Percentiles rank a stretch among this genome's conserved stretches.
Evolutionary conservation across 2,797 vertebrate genomes (phyloP).

Genomic region (Sarcoramphus papa): DNA sequence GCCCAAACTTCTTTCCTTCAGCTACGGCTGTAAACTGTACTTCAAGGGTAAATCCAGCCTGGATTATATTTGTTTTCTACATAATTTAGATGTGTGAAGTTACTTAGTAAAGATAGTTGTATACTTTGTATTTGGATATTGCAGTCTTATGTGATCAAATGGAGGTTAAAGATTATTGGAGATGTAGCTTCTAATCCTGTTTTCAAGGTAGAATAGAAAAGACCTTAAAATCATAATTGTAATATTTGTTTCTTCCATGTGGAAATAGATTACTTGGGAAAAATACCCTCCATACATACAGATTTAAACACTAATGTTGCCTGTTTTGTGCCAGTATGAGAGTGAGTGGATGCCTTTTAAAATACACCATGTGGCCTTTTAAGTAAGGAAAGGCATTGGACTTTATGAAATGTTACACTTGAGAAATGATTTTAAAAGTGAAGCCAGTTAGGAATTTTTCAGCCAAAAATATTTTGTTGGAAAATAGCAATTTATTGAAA

Average conservation of each 20-base stretch:
- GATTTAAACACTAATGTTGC: neutral
- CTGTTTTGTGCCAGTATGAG: neutral
- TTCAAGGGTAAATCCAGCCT: neutral
- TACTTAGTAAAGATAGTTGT: neutral
- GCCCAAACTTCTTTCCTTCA: neutral
- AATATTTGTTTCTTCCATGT: neutral
- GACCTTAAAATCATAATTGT: neutral
- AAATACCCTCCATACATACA: neutral
- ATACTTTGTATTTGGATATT: neutral
- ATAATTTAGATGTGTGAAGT: neutral
- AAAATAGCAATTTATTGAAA: neutral
- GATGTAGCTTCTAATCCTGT: neutral
- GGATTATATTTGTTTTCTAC: neutral
- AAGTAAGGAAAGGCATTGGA: neutral
- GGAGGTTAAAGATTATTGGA: neutral
- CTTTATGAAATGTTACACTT: neutral
- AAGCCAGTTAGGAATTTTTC: neutral
- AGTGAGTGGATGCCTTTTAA: neutral
- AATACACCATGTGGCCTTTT: neutral
- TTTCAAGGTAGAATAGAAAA: neutral
- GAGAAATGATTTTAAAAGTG: neutral
- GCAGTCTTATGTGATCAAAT: neutral
- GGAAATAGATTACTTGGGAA: neutral
- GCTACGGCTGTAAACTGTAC: neutral
- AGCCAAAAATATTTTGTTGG: neutral